phyloP scores from a whole-genome alignment of 2,888 invertebrate genomes.

The Hypselothyrea guttata region DNA sequence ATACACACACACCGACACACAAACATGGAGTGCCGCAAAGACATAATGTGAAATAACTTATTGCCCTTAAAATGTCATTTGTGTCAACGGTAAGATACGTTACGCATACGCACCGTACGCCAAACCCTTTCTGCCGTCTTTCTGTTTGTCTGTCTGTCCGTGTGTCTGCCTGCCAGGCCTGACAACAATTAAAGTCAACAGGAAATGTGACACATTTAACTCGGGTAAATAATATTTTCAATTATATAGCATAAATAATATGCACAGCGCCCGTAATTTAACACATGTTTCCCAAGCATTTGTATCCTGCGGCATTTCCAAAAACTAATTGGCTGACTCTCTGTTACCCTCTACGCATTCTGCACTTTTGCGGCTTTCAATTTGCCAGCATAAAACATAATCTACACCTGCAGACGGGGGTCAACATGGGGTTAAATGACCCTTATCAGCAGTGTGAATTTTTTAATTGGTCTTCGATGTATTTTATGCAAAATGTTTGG shows the following conservation, averaged over 20 bases:
- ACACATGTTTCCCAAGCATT: conserved; percentile 56
- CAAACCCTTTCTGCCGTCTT: background rate
- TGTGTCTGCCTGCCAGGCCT: conserved; percentile 54
- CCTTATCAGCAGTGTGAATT: conserved; percentile 8
- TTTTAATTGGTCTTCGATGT: background rate
- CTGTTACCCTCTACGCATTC: conserved; percentile 4
- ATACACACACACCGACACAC: background rate
- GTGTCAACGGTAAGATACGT: conserved; percentile 79
- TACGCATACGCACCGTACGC: conserved; percentile 71
- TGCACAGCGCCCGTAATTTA: conserved; percentile 56
- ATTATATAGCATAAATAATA: conserved; percentile 70
- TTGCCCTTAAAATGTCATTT: conserved; percentile 79
- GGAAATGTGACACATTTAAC: conserved; percentile 77
- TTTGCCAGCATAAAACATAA: conserved; percentile 22
- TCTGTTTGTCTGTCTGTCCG: conserved; percentile 18
- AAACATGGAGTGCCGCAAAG: conserved; percentile 37
- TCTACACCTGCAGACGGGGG: background rate
- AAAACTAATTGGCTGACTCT: conserved; percentile 69
- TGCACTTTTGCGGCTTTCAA: conserved; percentile 23
- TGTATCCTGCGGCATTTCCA: conserved; percentile 65
- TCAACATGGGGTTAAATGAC: conserved; percentile 10
- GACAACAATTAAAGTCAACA: conserved; percentile 76
- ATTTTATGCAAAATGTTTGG: conserved; percentile 3
- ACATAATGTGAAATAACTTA: conserved; percentile 77
- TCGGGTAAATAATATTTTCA: conserved; percentile 73